Percentiles rank a stretch among this genome's conserved stretches.
Conservation (phyloP, 2,888 invertebrate genomes). For the Apamea crenata region DNA sequence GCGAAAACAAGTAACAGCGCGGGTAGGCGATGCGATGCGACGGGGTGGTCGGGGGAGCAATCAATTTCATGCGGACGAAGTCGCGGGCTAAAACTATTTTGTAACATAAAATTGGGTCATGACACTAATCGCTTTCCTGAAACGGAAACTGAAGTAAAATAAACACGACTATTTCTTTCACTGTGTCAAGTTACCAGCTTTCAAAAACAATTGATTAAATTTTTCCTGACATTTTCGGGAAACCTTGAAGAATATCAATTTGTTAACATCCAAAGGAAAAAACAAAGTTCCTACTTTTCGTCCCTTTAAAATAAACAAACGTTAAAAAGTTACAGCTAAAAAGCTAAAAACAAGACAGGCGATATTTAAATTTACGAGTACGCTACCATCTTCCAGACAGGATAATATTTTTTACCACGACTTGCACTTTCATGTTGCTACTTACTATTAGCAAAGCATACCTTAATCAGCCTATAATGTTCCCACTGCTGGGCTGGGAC, state of each 20-base stretch:
- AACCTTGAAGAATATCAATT: slow-evolving; percentile 11
- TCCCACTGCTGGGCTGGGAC: neutral
- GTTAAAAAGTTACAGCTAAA: neutral
- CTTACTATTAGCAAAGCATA: too few species aligned
- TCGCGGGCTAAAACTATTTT: neutral
- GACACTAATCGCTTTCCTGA: neutral
- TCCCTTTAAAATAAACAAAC: neutral
- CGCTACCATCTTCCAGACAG: neutral
- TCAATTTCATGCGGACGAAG: neutral
- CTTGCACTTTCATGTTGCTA: neutral
- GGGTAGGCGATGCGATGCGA: neutral
- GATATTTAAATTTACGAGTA: neutral
- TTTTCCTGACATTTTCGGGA: neutral
- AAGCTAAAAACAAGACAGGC: neutral
- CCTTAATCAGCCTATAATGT: too few species aligned
- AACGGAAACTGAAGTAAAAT: neutral
- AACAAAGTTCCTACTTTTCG: neutral
- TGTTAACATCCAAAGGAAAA: neutral
- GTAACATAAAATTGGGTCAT: neutral
- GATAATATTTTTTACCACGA: neutral
- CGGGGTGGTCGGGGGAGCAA: neutral
- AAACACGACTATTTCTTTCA: neutral
- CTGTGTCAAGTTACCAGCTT: slow-evolving; percentile 9
- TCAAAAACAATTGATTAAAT: neutral
- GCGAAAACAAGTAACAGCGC: neutral